Conservation (phyloP, 1,140 invertebrate genomes). For the Schlechtendalia chinensis region DNA sequence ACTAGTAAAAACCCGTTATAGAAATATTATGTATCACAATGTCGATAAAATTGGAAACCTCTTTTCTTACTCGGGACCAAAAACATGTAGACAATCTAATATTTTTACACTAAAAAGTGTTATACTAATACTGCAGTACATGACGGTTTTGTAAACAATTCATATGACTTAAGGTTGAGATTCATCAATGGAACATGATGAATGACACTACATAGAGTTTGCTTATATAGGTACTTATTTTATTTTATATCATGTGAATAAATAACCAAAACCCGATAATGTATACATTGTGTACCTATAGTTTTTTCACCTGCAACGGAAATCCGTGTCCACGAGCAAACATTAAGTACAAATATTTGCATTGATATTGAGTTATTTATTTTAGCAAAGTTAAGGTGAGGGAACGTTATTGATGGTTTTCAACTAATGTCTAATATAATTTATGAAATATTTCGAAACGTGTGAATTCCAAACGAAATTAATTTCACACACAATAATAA, state of each 20-base stretch:
- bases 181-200: neutral
- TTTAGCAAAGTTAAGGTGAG: neutral
- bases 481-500: neutral
- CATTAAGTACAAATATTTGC: neutral
- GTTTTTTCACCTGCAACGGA: neutral
- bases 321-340: neutral
- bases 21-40: too few species aligned
- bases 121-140: too few species aligned
- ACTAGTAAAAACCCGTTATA: too few species aligned
- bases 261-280: constrained; percentile 3
- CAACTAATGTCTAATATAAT: neutral
- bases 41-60: too few species aligned
- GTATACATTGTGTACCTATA: neutral
- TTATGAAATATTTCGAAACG: too few species aligned
- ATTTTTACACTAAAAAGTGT: too few species aligned
- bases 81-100: too few species aligned
- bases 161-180: neutral
- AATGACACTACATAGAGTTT: neutral
- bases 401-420: neutral
- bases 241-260: neutral
- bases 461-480: neutral
- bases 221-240: neutral
- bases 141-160: too few species aligned
- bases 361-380: neutral
- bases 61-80: too few species aligned